phyloP scores from a whole-genome alignment of 2,888 invertebrate genomes.

The Erpobdella octoculata region DNA sequence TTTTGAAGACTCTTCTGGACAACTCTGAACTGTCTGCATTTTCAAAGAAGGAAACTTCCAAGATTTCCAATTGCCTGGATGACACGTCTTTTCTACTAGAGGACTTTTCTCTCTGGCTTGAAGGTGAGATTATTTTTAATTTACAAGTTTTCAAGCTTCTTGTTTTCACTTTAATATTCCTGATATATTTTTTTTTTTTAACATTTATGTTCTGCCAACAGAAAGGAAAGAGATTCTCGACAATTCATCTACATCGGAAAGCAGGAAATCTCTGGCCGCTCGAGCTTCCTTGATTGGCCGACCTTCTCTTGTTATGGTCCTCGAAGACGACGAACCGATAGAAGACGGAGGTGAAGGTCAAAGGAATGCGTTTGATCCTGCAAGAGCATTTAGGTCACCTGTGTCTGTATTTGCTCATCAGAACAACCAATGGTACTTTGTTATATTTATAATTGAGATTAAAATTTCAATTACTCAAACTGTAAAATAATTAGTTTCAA shows the following conservation, averaged over 20 bases:
- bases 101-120: slow-evolving; percentile 1
- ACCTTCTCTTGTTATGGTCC: not conserved
- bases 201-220: too few relatives aligned
- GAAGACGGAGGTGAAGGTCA: not conserved
- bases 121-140: not conserved
- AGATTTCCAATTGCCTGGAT: slow-evolving; percentile 17
- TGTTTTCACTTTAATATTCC: not conserved
- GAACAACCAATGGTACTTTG: too few relatives aligned
- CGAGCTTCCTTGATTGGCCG: not conserved
- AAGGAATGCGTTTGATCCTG: too few relatives aligned
- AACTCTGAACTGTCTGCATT: not conserved
- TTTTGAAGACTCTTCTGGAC: slow-evolving; percentile 6
- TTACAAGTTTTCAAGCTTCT: not conserved
- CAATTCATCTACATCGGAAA: not conserved
- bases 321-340: not conserved
- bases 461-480: too few relatives aligned
- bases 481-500: too few relatives aligned
- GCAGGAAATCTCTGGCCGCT: not conserved
- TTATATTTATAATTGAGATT: not conserved
- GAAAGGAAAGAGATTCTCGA: not conserved
- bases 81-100: not conserved
- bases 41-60: not conserved
- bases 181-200: not conserved
- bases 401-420: too few relatives aligned
- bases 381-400: too few relatives aligned